A percentile compares a stretch with the other conserved stretches of the same genome.
Evolutionary conservation across 2,888 invertebrate genomes (phyloP).

Genomic region (Limnephilus lunatus): DNA sequence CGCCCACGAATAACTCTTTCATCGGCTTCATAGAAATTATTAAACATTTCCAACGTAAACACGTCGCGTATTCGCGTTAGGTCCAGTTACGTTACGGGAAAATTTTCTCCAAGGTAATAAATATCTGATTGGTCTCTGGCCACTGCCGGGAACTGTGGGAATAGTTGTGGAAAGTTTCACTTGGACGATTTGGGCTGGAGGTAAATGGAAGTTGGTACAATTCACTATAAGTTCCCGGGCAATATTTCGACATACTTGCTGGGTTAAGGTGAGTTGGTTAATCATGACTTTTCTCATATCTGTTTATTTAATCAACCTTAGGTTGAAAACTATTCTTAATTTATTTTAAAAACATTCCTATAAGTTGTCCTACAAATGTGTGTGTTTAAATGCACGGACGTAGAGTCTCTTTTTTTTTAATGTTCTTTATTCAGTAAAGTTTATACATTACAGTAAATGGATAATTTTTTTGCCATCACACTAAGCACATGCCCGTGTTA

Average conservation of each 20-base stretch:
- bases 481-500: no score
- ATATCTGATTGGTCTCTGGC: neutral
- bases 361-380: neutral
- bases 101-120: neutral
- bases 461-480: no score
- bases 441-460: no score
- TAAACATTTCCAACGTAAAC: neutral
- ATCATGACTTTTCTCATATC: neutral
- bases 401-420: no score
- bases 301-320: neutral
- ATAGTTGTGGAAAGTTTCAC: neutral
- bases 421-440: no score
- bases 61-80: neutral
- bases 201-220: neutral
- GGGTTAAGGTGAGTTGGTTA: neutral
- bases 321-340: neutral
- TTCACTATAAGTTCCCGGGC: neutral
- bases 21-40: neutral
- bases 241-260: neutral
- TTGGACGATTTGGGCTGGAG: neutral
- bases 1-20: slow-evolving; percentile 19
- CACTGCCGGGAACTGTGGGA: neutral
- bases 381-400: no score
- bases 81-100: neutral
- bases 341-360: neutral